Conservation (phyloP, 2,888 invertebrate genomes). For the Craniophora ligustri region DNA sequence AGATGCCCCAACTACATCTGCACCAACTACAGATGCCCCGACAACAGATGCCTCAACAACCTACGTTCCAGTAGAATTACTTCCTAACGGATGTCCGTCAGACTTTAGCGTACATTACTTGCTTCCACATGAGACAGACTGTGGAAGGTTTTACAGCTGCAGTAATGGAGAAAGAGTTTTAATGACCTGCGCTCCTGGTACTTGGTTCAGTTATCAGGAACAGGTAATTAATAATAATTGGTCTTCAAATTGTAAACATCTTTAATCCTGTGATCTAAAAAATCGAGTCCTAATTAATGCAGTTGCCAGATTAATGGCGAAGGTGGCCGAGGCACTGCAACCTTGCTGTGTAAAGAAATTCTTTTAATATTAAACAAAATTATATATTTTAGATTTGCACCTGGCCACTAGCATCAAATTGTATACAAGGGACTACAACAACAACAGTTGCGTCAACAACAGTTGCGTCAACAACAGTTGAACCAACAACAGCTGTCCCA, state of each 20-base stretch:
- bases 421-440: slow-evolving; percentile 11
- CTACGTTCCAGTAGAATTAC: too few species aligned
- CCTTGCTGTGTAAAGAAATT: too few species aligned
- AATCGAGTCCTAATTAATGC: too few species aligned
- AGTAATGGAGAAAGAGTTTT: slow-evolving; percentile 58
- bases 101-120: slow-evolving; percentile 61
- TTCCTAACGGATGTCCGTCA: slow-evolving; percentile 69
- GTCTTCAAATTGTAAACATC: too few species aligned
- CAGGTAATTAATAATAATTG: slow-evolving; percentile 59
- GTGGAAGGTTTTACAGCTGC: slow-evolving; percentile 67
- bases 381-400: slow-evolving; percentile 47
- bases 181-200: slow-evolving; percentile 58
- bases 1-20: slow-evolving; percentile 6
- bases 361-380: background rate
- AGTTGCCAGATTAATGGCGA: too few species aligned
- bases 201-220: slow-evolving; percentile 59
- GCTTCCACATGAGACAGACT: slow-evolving; percentile 68
- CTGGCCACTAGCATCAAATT: slow-evolving; percentile 30
- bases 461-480: background rate
- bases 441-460: background rate
- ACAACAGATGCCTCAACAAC: too few species aligned
- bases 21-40: background rate
- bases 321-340: too few species aligned
- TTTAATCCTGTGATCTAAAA: too few species aligned
- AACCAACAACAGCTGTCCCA: slow-evolving; percentile 7